These are phyloP conservation scores for Julus scanicus DNA, from an alignment of 2,888 invertebrate species.

Conservation along the genomic window DNA sequence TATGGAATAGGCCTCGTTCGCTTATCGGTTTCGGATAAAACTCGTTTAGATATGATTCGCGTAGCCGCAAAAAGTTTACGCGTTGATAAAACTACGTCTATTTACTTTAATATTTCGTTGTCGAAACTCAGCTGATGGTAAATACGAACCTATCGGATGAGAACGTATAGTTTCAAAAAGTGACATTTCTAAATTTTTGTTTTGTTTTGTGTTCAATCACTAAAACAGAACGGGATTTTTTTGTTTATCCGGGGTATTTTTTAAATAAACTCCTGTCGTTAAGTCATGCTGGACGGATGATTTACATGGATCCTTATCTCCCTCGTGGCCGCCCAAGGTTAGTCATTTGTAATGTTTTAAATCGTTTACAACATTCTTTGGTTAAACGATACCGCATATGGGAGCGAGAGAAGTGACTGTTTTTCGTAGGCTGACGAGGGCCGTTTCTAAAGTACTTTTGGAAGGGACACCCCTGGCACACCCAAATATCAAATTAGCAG, in stretches of 20 bases:
- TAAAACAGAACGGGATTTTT: not conserved
- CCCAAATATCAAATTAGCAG: no score
- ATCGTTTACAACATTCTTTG: not conserved
- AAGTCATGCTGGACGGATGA: slow-evolving; percentile 25
- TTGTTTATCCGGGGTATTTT: not conserved
- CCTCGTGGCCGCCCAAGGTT: slow-evolving; percentile 16
- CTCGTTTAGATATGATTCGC: not conserved
- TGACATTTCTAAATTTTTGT: not conserved
- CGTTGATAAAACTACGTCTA: not conserved
- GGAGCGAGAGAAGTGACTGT: not conserved
- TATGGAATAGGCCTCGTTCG: slow-evolving; percentile 14
- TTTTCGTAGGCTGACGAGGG: not conserved
- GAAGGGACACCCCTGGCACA: no score
- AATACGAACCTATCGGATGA: not conserved
- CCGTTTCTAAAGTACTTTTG: not conserved
- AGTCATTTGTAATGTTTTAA: not conserved
- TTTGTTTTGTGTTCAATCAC: not conserved
- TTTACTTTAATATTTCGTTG: not conserved
- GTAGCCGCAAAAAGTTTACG: not conserved
- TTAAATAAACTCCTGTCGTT: not conserved
- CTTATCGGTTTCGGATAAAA: not conserved
- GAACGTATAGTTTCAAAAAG: not conserved
- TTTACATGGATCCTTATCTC: slow-evolving; percentile 16
- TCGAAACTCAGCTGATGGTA: slow-evolving; percentile 5
- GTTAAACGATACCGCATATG: slow-evolving; percentile 13